Base-by-base conservation (phyloP, 1,140 invertebrate species). In the Ganaspis sp. region DNA sequence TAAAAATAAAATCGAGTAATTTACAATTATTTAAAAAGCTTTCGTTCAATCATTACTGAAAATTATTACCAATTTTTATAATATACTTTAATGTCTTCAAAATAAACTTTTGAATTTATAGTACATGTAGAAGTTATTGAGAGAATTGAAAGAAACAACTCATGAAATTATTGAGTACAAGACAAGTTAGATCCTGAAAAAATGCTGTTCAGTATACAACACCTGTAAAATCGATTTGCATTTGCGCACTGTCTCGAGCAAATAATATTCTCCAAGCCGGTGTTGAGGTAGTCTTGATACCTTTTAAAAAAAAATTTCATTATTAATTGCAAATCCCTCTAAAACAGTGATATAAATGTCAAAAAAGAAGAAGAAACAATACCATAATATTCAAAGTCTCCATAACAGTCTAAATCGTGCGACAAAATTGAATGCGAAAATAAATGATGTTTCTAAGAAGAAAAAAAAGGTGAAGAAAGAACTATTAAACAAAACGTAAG, bases 311-410 rank as follows among this genome's bases (percentile, higher is more conserved):
- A n/a, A n/a, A n/a, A n/a, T 34, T 4, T 64, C 4, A 64, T 64
- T 64, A 64, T 64, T 64, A n/a, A n/a, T 26, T 34, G 23, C 29
- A 29, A 64, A 29, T n/a, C 26, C 29, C 23, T 64, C 21, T 64
- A 12, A 64, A 64, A 17, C 15, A 29, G 12, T 6, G 54, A 64
- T 12, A 49, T 49, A 49, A 64, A 64, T 64, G 58, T 64, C 58
- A 29, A 64, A 64, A 64, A 64, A 64, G 58, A 64, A 64, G 58
- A 64, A 64, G 58, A 64, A 64, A 64, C 58, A 29, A 29, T 29
- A 29, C 23, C 23, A 34, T 64, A 64, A 64, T 8, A 64, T 26
- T 64, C 23, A 64, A n/a, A 49, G 45, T 17, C 45, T 49, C 17
- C 45, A 49, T n/a, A 49, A 49, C 15, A 49, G 12, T 17, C 17